Base-by-base conservation (phyloP, 2,113 vertebrate genomes). In the Eudorcas thomsonii region DNA sequence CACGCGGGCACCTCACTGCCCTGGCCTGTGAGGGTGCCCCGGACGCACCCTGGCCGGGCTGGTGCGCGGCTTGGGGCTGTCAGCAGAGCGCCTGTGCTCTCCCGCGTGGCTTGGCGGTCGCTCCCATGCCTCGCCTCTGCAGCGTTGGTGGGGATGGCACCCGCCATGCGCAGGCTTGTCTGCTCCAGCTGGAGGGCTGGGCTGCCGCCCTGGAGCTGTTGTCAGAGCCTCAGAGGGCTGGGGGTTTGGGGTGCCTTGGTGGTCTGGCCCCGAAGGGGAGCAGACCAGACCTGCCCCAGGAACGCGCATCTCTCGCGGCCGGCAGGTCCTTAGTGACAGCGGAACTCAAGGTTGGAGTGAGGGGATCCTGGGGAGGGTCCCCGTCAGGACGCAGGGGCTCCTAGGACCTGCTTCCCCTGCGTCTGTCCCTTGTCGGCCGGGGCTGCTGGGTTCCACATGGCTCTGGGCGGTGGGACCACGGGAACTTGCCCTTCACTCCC, bases 321-420 rank as follows among this genome's bases (percentile, higher is more conserved):
- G 3, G 19, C 33, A n/a, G 33, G 33, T 54, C 19, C 21, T 54
- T n/a, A 33, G 80, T 14, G 50, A 8, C 0, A 3, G 33, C 5
- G 11, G 33, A 50, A 36, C 80, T n/a, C 0, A 3, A 82, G 43
- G 6, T 2, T 3, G 7, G 25, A 4, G 54, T 28, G n/a, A 54
- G 50, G 19, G 10, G 25, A 1, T 9, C 9, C 26, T 30, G 4
- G 2, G 3, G 28, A 36, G 30, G 55, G 1, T 0, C 16, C 43
- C 1, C 0, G 1, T 39, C 11, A 16, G 9, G 3, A 11, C 6
- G 23, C 12, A 14, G 6, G 67, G 0, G 0, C 5, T 17, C 7
- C 0, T 13, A 0, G 5, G 2, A 3, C 4, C 19, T 0, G 8
- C 30, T 60, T n/a, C 0, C 17, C 7, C 19, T 0, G 0, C 0